A percentile compares a stretch with the other conserved stretches of the same genome.
Conservation (phyloP, 2,797 vertebrate species). For the Poecilia gillii region DNA sequence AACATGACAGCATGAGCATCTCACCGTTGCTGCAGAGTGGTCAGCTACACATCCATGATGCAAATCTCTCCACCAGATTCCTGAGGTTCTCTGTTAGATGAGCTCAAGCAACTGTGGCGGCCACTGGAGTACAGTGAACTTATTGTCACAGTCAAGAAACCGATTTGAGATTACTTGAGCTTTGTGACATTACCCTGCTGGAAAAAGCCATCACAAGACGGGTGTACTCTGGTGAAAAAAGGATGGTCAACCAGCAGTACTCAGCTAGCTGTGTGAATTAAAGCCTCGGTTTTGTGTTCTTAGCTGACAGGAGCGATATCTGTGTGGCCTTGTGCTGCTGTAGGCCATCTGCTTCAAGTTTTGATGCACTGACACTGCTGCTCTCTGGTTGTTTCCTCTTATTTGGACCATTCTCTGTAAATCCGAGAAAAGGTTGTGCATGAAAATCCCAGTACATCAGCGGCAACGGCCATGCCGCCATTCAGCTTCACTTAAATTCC, state of each 20-base stretch:
- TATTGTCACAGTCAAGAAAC: background rate
- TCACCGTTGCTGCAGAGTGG: background rate
- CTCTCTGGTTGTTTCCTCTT: background rate
- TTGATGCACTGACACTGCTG: background rate
- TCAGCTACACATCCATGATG: background rate
- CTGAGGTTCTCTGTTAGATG: background rate
- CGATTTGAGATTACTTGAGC: slow-evolving; percentile 2
- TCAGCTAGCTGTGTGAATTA: background rate
- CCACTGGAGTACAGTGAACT: background rate
- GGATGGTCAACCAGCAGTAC: slow-evolving; percentile 2
- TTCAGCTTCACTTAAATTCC: background rate
- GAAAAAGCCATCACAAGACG: slow-evolving; percentile 63
- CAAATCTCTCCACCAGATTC: background rate
- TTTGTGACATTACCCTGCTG: slow-evolving; percentile 51
- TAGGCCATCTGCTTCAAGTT: background rate
- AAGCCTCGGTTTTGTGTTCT: background rate
- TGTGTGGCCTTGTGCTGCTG: background rate
- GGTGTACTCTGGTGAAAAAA: background rate
- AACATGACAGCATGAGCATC: background rate
- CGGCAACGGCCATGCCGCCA: too few species aligned
- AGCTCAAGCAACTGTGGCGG: background rate
- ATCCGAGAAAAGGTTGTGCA: background rate
- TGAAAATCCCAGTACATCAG: background rate
- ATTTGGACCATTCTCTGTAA: background rate
- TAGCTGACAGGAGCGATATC: background rate